Percentiles rank a stretch among this genome's conserved stretches.
phyloP scores from a whole-genome alignment of 2,113 vertebrate genomes.

The Barnardius zonarius region DNA sequence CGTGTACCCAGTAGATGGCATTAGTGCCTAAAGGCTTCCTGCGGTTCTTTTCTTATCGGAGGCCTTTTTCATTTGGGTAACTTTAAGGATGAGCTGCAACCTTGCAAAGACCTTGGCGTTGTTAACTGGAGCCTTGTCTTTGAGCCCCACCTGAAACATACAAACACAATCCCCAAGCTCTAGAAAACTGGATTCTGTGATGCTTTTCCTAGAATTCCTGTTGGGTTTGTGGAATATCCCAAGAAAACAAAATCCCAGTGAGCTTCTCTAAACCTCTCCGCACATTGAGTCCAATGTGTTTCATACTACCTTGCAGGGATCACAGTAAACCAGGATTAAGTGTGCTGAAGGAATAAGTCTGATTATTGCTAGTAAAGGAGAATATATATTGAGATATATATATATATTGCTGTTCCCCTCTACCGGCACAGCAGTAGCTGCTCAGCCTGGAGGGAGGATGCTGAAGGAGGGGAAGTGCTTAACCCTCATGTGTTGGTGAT shows the following conservation, averaged over 20 bases:
- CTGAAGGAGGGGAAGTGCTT: background rate
- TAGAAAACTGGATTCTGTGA: background rate
- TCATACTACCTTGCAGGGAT: accelerated
- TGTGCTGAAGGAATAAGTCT: background rate
- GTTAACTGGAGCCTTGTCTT: background rate
- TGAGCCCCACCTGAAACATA: background rate
- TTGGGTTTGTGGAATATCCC: background rate
- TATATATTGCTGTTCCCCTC: background rate
- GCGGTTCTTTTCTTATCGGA: slow-evolving; percentile 48
- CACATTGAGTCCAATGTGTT: accelerated
- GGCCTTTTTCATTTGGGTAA: background rate
- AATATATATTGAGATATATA: background rate
- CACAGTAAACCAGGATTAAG: background rate
- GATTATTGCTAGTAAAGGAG: background rate
- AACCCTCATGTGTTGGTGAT: background rate
- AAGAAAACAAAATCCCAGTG: background rate
- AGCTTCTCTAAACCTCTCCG: background rate
- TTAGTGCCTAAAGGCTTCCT: slow-evolving; percentile 3
- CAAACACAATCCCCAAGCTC: background rate
- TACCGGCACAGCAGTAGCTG: background rate
- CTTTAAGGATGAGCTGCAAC: background rate
- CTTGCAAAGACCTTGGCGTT: background rate
- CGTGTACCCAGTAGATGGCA: slow-evolving; percentile 54
- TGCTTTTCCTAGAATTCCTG: background rate
- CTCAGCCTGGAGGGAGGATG: background rate